Base-by-base conservation (phyloP, 2,888 invertebrate genomes). In the Yponomeuta plumbellus region DNA sequence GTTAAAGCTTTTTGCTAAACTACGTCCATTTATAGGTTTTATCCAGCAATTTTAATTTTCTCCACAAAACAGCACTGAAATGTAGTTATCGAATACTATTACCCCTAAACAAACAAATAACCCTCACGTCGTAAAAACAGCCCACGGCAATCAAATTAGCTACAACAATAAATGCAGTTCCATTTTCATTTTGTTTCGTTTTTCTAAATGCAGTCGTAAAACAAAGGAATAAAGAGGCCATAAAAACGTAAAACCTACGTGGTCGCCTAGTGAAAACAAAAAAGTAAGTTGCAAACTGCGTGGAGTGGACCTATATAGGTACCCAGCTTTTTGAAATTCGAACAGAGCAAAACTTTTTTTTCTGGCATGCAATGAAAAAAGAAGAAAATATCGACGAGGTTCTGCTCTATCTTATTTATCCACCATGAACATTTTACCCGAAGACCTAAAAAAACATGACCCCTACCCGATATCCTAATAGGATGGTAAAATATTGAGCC, bases 401-500 rank as follows among this genome's bases (percentile, higher is more conserved):
- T 34, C 8, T 34, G 6, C 34, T 8, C 34, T 34, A 34, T 52
- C 44, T 52, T 52, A 52, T 52, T 52, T 52, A 52, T 17, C 44
- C 44, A 52, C 44, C 44, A 17, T 52, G 44, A 17, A 17, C 44
- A 52, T 52, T 52, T 52, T 52, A 17, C 44, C 44, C 44, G 17
- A 52, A 52, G 44, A 52, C 59, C 21, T 22, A 59, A 59, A 59
- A 59, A 59, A 21, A 22, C 59, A 59, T 59, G 13, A 22, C 59
- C 59, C 59, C 23, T 59, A 59, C 59, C 59, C 59, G 21, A 59
- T 59, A 59, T 23, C 59, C 59, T 59, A 59, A 59, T 59, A 21
- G 59, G 44, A 52, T 23, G 59, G 59, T 59, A 59, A 59, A 59
- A 59, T 59, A 59, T 59, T 22, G 59, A 59, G 59, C 59, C 59